Percentiles rank a stretch among this genome's conserved stretches.
Conservation (phyloP, 2,888 invertebrate genomes). For the Cheiracanthium punctorium region DNA sequence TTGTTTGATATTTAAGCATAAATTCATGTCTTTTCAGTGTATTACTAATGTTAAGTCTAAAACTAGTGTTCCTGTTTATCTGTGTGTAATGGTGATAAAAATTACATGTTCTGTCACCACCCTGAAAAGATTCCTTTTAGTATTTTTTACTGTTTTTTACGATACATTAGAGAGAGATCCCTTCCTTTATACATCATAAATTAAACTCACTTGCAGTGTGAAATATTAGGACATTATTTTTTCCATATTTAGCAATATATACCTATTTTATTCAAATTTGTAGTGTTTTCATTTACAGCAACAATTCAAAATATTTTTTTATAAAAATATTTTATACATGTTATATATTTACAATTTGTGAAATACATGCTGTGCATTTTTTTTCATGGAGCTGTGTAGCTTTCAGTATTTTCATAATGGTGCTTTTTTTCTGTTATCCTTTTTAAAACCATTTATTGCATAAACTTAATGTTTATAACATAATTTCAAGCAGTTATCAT, state of each 20-base stretch:
- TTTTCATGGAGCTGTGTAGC: not conserved
- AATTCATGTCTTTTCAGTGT: too few species aligned
- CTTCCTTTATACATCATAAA: too few species aligned
- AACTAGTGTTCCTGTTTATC: too few species aligned
- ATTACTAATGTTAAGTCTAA: too few species aligned
- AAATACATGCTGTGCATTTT: not conserved
- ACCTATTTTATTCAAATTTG: not conserved
- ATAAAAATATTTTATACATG: not conserved
- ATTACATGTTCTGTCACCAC: not conserved
- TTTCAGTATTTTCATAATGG: not conserved
- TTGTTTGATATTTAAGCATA: too few species aligned
- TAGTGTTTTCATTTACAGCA: too few species aligned
- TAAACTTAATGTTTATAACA: too few species aligned
- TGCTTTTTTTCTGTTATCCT: not conserved
- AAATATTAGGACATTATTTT: too few species aligned
- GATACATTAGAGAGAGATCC: not conserved
- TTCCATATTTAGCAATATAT: not conserved
- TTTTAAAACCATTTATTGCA: too few species aligned
- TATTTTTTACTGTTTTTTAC: not conserved
- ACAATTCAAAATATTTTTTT: conserved; percentile 1
- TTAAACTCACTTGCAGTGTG: too few species aligned
- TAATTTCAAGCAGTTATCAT: too few species aligned
- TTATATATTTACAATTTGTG: not conserved
- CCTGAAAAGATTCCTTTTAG: not conserved
- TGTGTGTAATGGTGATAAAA: too few species aligned